Evolutionary conservation across 2,888 invertebrate species (phyloP), one percentile per base, ranked within the genome.

Genomic region (Nezara viridula): DNA sequence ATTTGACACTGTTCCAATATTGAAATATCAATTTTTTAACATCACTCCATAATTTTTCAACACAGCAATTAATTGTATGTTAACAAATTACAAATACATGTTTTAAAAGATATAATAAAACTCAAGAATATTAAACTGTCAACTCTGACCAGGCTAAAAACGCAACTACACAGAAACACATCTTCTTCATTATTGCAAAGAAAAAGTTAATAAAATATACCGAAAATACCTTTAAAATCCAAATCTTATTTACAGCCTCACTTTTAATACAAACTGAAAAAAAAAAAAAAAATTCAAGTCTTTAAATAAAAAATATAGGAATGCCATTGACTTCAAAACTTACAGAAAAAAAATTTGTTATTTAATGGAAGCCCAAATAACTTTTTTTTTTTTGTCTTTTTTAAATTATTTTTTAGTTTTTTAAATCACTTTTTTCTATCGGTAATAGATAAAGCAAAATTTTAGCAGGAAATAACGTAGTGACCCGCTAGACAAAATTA

Each of bases 91-190:
- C 55, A 55, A n/a, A 40, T 19, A 40, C 40, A 81, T 44, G 44
- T 81, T 81, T n/a, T 81, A 81, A 73, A 73, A 73, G 32, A 73
- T 37, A 73, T 73, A n/a, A n/a, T n/a, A 73, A 73, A 73, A 81
- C 44, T 81, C n/a, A 81, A n/a, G 12, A 81, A 81, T 6, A 81
- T 81, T 81, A 7, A 81, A 47, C 40, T n/a, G 44, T 44, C 86
- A 50, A 86, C 55, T 32, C 86, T 86, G 86, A 86, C 86, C 86
- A 60, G 86, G 86, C 86, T 86, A 86, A 86, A 86, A 86, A 32
- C n/a, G n/a, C 86, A 86, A 52, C 32, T 77, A n/a, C 12, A 49
- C 52, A 86, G 32, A 50, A 86, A 86, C 50, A 37, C 55, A 55
- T 55, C 55, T 52, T 86, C 50, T 49, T 85, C 55, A 50, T 49